Conservation (phyloP, 2,888 invertebrate species). For the Gibbula magus region DNA sequence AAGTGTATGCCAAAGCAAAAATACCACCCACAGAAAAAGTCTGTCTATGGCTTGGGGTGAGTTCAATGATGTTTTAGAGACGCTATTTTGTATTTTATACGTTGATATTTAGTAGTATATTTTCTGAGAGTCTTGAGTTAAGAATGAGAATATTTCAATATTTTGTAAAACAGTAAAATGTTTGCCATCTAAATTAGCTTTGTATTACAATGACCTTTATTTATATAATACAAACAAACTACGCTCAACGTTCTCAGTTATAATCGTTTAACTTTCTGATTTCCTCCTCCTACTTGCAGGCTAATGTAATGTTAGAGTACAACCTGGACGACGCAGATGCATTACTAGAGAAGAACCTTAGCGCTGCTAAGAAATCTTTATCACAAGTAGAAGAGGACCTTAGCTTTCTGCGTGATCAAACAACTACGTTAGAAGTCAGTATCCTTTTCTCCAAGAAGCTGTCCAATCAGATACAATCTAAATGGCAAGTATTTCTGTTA, state of each 20-base stretch:
- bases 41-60: conserved; percentile 81
- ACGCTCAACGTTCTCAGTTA: too few relatives aligned
- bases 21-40: conserved; percentile 93
- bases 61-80: conserved; percentile 47
- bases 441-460: conserved; percentile 67
- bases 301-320: conserved; percentile 98
- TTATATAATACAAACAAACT: too few relatives aligned
- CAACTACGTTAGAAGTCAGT: conserved; percentile 97
- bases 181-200: neutral
- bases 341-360: conserved; percentile 82
- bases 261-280: neutral
- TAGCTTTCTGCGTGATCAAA: conserved; percentile 96
- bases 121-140: too few relatives aligned
- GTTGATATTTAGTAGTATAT: too few relatives aligned
- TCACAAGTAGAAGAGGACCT: conserved; percentile 92
- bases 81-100: too few relatives aligned
- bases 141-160: too few relatives aligned
- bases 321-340: conserved; percentile 91
- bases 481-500: too few relatives aligned
- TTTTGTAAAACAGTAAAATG: too few relatives aligned
- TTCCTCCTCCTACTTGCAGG: conserved; percentile 68
- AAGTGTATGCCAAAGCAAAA: conserved; percentile 89
- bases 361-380: conserved; percentile 87
- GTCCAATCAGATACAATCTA: too few relatives aligned
- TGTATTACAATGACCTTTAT: too few relatives aligned